phyloP scores from a whole-genome alignment of 2,113 vertebrate species.

The Pangasianodon gigas region DNA sequence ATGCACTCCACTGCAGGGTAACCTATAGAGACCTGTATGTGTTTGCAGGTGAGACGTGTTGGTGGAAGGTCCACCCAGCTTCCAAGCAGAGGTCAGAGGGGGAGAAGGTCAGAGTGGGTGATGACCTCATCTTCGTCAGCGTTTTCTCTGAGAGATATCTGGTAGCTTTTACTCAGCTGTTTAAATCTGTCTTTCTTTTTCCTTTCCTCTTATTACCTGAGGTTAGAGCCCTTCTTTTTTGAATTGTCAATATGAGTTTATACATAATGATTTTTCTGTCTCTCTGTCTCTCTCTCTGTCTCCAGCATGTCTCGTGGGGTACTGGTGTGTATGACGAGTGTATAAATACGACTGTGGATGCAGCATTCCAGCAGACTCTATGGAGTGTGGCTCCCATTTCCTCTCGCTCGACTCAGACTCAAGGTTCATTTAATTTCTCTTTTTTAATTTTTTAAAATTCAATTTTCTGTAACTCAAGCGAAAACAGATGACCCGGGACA shows the following conservation, averaged over 20 bases:
- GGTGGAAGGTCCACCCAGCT: constrained; percentile 78
- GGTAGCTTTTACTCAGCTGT: constrained; percentile 72
- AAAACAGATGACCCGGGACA: not conserved
- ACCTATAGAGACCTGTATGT: too few relatives aligned
- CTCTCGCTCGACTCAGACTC: constrained; percentile 84
- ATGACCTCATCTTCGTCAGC: constrained; percentile 93
- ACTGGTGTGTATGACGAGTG: constrained; percentile 63
- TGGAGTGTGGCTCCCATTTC: constrained; percentile 94
- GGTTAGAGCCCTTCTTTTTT: not conserved
- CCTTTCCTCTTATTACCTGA: not conserved
- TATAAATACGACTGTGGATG: constrained; percentile 78
- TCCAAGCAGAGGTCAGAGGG: constrained; percentile 87
- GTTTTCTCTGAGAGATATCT: constrained; percentile 93
- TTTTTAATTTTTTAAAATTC: not conserved
- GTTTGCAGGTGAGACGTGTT: constrained; percentile 76
- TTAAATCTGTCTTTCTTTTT: not conserved
- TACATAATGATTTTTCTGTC: not conserved
- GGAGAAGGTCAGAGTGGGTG: constrained; percentile 92
- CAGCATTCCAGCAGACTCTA: constrained; percentile 91
- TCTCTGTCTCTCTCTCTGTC: not conserved
- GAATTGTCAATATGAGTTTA: not conserved
- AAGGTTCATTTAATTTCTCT: constrained; percentile 73
- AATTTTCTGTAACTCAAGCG: not conserved
- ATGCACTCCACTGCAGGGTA: too few relatives aligned
- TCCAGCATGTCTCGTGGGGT: constrained; percentile 86